Percentiles rank a stretch among this genome's conserved stretches.
Evolutionary conservation across 2,888 invertebrate species (phyloP).

Genomic region (Lissocephala sabroskyi): DNA sequence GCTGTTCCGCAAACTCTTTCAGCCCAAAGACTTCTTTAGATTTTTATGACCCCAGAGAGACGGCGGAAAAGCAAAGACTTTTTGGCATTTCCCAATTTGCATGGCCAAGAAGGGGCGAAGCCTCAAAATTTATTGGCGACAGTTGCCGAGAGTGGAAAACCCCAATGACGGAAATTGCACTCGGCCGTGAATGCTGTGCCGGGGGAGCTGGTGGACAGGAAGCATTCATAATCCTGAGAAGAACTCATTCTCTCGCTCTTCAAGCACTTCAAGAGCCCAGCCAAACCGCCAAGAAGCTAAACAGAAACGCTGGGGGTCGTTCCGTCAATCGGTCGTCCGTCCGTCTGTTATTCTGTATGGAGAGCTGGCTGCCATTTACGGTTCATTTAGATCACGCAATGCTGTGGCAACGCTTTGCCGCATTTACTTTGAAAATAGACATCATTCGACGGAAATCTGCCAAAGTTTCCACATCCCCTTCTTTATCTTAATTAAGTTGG

Average conservation of each 20-base stretch:
- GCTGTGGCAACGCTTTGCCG: conserved; percentile 38
- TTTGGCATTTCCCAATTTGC: conserved; percentile 13
- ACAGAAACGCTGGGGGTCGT: conserved; percentile 45
- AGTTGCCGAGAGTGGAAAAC: conserved; percentile 34
- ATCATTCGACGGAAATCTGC: conserved; percentile 30
- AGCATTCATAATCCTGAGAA: conserved; percentile 42
- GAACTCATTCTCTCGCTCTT: conserved; percentile 32
- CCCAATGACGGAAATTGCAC: conserved; percentile 49
- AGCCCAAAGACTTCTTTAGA: no score
- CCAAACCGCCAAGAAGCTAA: conserved; percentile 11
- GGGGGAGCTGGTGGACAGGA: no score
- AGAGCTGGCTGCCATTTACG: conserved; percentile 34
- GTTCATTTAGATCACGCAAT: conserved; percentile 48
- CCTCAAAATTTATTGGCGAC: conserved; percentile 59
- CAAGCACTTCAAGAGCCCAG: conserved; percentile 25
- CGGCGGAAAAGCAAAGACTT: background rate
- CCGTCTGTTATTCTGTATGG: conserved; percentile 7
- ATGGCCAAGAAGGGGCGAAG: conserved; percentile 11
- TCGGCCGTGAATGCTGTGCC: conserved; percentile 34
- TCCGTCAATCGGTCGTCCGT: background rate
- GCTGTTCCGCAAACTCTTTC: no score
- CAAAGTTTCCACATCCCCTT: no score
- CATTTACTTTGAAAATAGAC: conserved; percentile 60
- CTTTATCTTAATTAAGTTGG: no score
- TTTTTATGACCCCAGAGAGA: no score